Evolutionary conservation across 1,140 invertebrate species (phyloP), one percentile per base, ranked within the genome.

Genomic region (Gonioctena quinquepunctata): DNA sequence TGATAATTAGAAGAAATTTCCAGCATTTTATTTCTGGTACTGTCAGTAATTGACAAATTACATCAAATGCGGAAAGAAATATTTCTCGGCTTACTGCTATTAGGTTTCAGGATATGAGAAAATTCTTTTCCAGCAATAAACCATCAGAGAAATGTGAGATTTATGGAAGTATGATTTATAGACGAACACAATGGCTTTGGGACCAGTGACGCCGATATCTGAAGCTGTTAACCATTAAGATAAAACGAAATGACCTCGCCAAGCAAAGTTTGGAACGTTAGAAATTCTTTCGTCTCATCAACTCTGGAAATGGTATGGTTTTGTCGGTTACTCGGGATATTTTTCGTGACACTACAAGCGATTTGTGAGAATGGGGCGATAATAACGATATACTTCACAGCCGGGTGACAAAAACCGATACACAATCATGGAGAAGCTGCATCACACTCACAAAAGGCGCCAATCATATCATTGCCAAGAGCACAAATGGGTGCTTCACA

Each of bases 81-180:
- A 68, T 60, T 73, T 69, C 56, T n/a, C 23, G 13, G 61, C 21
- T 63, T 19, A 54, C 65, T 61, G 65, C 68, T 73, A 73, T 73
- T 73, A 68, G 68, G 63, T 73, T 73, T 73, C 67, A 70, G 50
- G 66, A 60, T 63, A 66, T 63, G 68, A 28, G 52, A 61, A 61
- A 71, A 71, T 62, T 74, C 62, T 66, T 63, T 71, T 71, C 66
- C 27, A 66, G 72, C 69, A 69, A 74, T 74, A 74, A 71, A 74
- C 72, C 66, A 70, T 66, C 66, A 71, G 61, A 48, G 66, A 69
- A 69, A 74, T 70, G 69, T 71, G 61, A 71, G 72, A 74, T 74
- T 74, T 74, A 74, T 71, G 68, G 69, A 71, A 66, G 66, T 71
- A 74, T 74, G 72, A 74, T 74, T 74, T 74, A 74, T 71, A 54